These are phyloP conservation scores for Agrotis puta DNA, from an alignment of 2,888 invertebrate species.

Conservation along the genomic window DNA sequence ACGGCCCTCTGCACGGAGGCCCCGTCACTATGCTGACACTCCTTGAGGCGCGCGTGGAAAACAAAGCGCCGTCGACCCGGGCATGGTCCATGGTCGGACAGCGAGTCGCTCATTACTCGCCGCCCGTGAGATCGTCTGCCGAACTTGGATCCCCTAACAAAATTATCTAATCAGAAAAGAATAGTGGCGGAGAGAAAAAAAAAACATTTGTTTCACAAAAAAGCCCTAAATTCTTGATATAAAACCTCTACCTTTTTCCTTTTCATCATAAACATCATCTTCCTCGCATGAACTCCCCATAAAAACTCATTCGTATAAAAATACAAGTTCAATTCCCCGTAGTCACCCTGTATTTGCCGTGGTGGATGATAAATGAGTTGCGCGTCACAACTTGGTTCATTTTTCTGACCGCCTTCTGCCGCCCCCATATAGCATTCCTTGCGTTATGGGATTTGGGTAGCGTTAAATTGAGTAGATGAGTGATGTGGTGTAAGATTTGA, in stretches of 20 bases:
- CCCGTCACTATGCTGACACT: no score
- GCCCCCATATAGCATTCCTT: slow-evolving; percentile 46
- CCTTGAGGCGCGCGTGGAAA: no score
- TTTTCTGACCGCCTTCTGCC: slow-evolving; percentile 63
- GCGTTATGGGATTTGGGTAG: slow-evolving; percentile 64
- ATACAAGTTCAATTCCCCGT: slow-evolving; percentile 63
- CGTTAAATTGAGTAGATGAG: slow-evolving; percentile 64
- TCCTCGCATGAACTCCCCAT: slow-evolving; percentile 9
- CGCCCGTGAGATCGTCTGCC: no score
- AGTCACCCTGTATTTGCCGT: slow-evolving; percentile 61
- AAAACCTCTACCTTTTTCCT: background rate
- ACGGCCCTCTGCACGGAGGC: no score
- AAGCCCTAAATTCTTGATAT: background rate
- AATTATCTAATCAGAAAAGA: no score
- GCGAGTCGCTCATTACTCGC: no score
- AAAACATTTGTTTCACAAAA: no score
- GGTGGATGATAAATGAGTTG: slow-evolving; percentile 70
- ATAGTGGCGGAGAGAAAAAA: no score
- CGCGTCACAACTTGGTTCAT: slow-evolving; percentile 67
- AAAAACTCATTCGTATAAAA: slow-evolving; percentile 50
- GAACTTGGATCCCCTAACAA: no score
- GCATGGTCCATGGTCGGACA: no score
- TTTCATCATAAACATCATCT: background rate
- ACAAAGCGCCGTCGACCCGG: no score
- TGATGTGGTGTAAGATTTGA: slow-evolving; percentile 50